phyloP scores from a whole-genome alignment of 2,797 vertebrate genomes.

The Malacoraja senta region DNA sequence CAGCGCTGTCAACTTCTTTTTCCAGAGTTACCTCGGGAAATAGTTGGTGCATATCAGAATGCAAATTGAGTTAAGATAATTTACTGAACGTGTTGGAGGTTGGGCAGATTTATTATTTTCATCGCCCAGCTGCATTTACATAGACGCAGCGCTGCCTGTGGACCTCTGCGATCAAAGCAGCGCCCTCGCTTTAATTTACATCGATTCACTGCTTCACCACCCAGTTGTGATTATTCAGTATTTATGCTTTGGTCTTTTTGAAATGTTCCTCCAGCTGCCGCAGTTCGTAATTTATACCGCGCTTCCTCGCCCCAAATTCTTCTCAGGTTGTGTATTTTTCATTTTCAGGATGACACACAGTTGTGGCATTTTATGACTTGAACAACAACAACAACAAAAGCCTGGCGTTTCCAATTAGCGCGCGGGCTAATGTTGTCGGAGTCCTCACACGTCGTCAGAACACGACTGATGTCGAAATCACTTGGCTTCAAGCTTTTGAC shows the following conservation, averaged over 20 bases:
- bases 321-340: background rate
- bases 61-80: constrained; percentile 27
- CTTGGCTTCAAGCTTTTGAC: background rate
- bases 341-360: background rate
- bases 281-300: background rate
- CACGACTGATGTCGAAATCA: too few relatives aligned
- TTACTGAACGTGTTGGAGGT: background rate
- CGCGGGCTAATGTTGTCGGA: background rate
- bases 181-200: constrained; percentile 8
- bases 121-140: background rate
- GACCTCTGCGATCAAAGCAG: background rate
- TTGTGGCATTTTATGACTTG: background rate
- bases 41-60: constrained; percentile 22
- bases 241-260: constrained; percentile 14
- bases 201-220: background rate
- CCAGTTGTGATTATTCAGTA: background rate
- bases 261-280: background rate
- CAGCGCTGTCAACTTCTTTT: constrained; percentile 5
- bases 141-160: background rate
- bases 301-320: background rate
- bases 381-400: background rate
- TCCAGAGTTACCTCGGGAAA: constrained; percentile 3
- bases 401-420: background rate
- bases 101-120: background rate
- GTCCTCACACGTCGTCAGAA: background rate